phyloP scores from a whole-genome alignment of 2,888 invertebrate species.

The Clitarchus hookeri region DNA sequence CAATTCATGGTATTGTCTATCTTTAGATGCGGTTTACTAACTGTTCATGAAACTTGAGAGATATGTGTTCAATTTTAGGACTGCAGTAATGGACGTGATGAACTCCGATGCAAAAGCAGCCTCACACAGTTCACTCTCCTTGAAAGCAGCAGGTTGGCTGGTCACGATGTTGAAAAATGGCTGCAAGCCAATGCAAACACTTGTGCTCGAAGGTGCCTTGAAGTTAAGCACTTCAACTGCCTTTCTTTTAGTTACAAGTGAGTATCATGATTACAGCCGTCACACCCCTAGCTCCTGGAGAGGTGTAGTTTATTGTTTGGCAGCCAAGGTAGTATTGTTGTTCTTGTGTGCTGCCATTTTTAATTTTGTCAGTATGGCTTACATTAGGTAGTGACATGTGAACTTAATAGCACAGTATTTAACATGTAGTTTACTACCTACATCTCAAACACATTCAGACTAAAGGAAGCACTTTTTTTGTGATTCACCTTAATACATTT shows the following conservation, averaged over 20 bases:
- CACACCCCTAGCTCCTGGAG: not conserved
- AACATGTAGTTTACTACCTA: too few relatives aligned
- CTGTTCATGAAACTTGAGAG: not conserved
- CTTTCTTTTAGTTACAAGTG: slow-evolving; percentile 65
- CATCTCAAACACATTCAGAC: too few relatives aligned
- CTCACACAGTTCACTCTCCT: slow-evolving; percentile 56
- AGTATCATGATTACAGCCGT: slow-evolving; percentile 41
- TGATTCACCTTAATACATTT: too few relatives aligned
- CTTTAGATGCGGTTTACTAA: too few relatives aligned
- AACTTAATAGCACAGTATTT: too few relatives aligned
- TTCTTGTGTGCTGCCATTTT: too few relatives aligned
- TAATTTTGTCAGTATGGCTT: too few relatives aligned
- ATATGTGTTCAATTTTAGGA: slow-evolving; percentile 53
- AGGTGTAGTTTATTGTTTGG: not conserved
- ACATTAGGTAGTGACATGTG: too few relatives aligned
- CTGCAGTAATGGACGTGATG: slow-evolving; percentile 63
- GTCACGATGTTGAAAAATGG: slow-evolving; percentile 61
- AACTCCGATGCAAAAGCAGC: slow-evolving; percentile 56
- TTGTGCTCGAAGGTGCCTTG: slow-evolving; percentile 62
- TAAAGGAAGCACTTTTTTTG: too few relatives aligned
- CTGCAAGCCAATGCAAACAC: slow-evolving; percentile 58
- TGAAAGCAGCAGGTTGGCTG: slow-evolving; percentile 55
- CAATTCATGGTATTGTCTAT: too few relatives aligned
- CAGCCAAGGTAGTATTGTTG: too few relatives aligned
- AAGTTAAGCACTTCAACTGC: slow-evolving; percentile 61